phyloP scores from a whole-genome alignment of 2,797 vertebrate genomes.

The Menidia menidia region DNA sequence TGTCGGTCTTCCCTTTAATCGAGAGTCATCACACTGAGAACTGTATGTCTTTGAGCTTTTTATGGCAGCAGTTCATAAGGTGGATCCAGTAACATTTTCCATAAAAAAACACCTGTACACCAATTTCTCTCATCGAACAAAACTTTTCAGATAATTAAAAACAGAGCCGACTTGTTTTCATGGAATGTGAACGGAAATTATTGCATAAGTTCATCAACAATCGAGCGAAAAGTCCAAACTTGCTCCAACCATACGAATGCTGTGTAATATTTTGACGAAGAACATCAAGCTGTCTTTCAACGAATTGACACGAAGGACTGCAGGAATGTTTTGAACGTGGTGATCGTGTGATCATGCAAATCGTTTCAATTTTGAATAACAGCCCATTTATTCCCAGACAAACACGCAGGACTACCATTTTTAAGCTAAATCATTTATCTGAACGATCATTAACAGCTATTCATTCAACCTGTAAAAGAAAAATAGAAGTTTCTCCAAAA shows the following conservation, averaged over 20 bases:
- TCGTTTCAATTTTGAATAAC: no score
- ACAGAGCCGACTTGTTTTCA: background rate
- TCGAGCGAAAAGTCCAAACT: background rate
- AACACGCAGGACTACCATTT: no score
- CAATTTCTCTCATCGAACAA: no score
- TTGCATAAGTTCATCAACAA: background rate
- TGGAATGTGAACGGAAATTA: background rate
- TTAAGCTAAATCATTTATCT: background rate
- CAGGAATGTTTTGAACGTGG: background rate
- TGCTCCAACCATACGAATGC: background rate
- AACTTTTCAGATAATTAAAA: background rate
- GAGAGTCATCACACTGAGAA: background rate
- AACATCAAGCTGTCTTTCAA: slow-evolving; percentile 7
- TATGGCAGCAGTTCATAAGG: background rate
- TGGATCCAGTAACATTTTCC: background rate
- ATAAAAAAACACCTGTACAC: background rate
- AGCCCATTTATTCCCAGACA: no score
- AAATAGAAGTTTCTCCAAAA: background rate
- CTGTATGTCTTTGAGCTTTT: background rate
- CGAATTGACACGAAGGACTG: background rate
- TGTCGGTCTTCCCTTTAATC: slow-evolving; percentile 34
- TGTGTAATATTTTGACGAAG: background rate
- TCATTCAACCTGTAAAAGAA: background rate
- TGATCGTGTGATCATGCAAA: no score
- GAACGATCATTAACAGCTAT: background rate